These are phyloP conservation scores for Phrixothrix hirtus DNA, from an alignment of 2,888 invertebrate genomes.

Conservation along the genomic window DNA sequence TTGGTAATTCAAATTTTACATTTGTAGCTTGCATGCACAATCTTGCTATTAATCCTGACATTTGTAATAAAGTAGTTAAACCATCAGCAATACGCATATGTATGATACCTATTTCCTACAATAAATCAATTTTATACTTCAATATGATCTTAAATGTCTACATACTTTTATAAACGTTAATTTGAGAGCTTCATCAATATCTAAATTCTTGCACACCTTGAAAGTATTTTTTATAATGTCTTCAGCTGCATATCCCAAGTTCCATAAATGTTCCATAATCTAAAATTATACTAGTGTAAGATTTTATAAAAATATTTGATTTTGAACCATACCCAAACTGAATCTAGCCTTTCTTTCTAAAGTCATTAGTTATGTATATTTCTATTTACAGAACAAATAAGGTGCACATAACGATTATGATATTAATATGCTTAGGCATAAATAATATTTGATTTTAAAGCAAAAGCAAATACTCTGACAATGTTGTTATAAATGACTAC, in stretches of 20 bases:
- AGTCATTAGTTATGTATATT: no score
- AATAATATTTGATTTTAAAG: no score
- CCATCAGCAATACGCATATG: conserved; percentile 93
- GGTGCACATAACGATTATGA: no score
- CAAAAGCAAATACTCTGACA: no score
- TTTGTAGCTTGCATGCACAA: conserved; percentile 64
- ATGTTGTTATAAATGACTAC: no score
- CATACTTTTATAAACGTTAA: conserved; percentile 82
- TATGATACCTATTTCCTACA: conserved; percentile 84
- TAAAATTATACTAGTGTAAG: conserved; percentile 49
- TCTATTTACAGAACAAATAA: no score
- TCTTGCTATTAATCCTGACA: conserved; percentile 85
- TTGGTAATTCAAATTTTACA: not conserved
- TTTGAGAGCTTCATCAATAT: conserved; percentile 79
- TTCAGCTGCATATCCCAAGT: conserved; percentile 93
- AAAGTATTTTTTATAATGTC: conserved; percentile 96
- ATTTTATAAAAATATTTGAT: no score
- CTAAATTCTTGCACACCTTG: conserved; percentile 86
- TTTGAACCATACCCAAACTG: no score
- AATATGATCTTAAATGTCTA: no score
- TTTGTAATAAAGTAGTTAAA: conserved; percentile 81
- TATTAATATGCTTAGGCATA: no score
- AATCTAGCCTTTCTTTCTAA: no score
- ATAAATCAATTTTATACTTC: no score
- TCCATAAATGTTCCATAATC: conserved; percentile 87